Conservation (phyloP, 2,797 vertebrate genomes). For the Melanotaenia boesemani region DNA sequence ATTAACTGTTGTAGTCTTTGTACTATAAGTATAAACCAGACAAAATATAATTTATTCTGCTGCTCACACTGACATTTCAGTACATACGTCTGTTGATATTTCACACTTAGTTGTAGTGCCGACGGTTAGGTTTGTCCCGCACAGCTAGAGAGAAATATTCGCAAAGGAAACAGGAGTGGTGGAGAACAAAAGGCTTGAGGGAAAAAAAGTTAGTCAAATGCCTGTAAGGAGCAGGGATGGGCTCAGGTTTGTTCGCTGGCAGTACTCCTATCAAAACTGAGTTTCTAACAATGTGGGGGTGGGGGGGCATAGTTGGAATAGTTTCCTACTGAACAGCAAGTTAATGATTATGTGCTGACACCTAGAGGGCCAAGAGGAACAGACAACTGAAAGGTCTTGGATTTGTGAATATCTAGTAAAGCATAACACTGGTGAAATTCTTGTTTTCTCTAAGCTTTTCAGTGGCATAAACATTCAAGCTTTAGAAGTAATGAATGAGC, state of each 20-base stretch:
- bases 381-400: background rate
- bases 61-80: background rate
- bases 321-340: constrained; percentile 49
- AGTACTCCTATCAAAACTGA: constrained; percentile 68
- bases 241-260: constrained; percentile 42
- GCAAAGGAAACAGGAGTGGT: constrained; percentile 69
- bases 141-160: constrained; percentile 24
- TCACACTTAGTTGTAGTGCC: background rate
- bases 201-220: constrained; percentile 29
- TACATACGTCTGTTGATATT: constrained; percentile 19
- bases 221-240: constrained; percentile 42
- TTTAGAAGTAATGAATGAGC: background rate
- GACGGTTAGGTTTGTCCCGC: constrained; percentile 15
- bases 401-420: background rate
- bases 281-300: constrained; percentile 9
- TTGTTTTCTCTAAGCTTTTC: background rate
- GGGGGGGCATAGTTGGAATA: constrained; percentile 76
- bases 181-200: constrained; percentile 59
- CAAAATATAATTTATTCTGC: background rate
- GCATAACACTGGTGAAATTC: background rate
- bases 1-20: background rate
- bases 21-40: background rate
- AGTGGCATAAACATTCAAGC: background rate
- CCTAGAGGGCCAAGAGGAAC: constrained; percentile 65
- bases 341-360: constrained; percentile 67